Base-by-base conservation (phyloP, 2,888 invertebrate species). In the Hirtodrosophila duncani region DNA sequence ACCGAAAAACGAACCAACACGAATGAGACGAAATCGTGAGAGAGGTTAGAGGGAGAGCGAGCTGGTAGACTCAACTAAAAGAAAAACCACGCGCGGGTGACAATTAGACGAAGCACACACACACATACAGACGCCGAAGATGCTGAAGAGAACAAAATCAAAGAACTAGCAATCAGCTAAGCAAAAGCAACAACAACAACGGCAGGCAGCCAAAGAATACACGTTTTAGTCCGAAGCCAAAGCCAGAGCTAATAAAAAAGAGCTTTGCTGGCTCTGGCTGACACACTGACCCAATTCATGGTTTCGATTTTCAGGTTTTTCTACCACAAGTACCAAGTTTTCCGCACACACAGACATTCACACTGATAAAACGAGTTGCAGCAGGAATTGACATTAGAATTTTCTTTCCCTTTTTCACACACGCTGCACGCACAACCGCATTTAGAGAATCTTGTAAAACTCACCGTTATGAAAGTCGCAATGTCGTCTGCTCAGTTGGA, bases 281-380 rank as follows among this genome's bases (percentile, higher is more conserved):
- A 80, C 83, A 83, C 56, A 83, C 63, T 83, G 81, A 83, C 83
- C 83, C 68, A 83, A 83, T 83, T 83, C 78, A 65, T 57, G 71
- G 67, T 78, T 82, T 81, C 79, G 80, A 83, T 83, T 83, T 83
- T 83, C 81, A 72, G 83, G 81, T 82, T 83, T 80, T 83, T 68
- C 71, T 55, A 48, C 67, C 58, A 58, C 69, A 72, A 77, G 65
- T 72, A 60, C 11, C 59, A 72, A 62, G 72, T 77, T 77, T 77
- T 77, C 77, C 72, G 67, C 23, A 33, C 26, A 55, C 43, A 45
- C 33, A 52, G 10, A 27, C 34, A 36, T 11, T 33, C 42, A 38
- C 44, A 51, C 17, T 36, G 38, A 43, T 49, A 62, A 74, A 67
- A 67, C 67, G 58, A 67, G 65, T 64, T 68, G 67, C 63, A 69